Evolutionary conservation across 2,113 vertebrate species (phyloP), one percentile per base, ranked within the genome.

Genomic region (Rhagologus leucostigma): DNA sequence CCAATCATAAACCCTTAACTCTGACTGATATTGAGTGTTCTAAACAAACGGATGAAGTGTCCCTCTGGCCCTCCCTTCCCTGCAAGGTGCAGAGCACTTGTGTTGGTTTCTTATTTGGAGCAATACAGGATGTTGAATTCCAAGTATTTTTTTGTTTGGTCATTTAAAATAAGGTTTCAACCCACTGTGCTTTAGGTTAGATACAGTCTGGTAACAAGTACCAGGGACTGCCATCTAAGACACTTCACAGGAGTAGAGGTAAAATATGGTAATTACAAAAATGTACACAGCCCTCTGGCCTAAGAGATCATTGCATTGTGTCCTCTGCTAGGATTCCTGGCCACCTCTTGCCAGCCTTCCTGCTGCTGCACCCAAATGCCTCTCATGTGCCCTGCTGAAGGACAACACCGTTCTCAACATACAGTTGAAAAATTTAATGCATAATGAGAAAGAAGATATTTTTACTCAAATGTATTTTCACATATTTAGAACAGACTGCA

Each of bases 1-100:
- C 62, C n/a, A 68, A 26, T 73, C 53, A 52, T 70, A 96, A 96
- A 94, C 64, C 62, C 46, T 74, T 84, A 70, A 33, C 32, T 42
- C 82, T 84, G 68, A 23, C 30, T 42, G 73, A 17, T 65, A 56
- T 16, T 89, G 68, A 35, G 21, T 49, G 73, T 41, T 75, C 60
- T 53, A 70, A 96, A 74, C 8, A 77, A 52, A 44, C 24, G 17
- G 4, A 15, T 41, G 21, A 80, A 71, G 14, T 42, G 17, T 32
- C 39, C 39, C 62, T 81, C 27, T 94, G 46, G 11, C 13, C 23
- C 33, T 32, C 26, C 26, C 14, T 92, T 71, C 26, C 22, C 9
- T 11, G 15, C 1, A 3, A 95, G 27, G 39, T 60, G 44, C 20
- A 49, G 19, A 93, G 62, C 41, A 26, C 37, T 60, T 4, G 3